A percentile compares a stretch with the other conserved stretches of the same genome.
Evolutionary conservation across 2,888 invertebrate species (phyloP).

Genomic region (Hartigia nigra): DNA sequence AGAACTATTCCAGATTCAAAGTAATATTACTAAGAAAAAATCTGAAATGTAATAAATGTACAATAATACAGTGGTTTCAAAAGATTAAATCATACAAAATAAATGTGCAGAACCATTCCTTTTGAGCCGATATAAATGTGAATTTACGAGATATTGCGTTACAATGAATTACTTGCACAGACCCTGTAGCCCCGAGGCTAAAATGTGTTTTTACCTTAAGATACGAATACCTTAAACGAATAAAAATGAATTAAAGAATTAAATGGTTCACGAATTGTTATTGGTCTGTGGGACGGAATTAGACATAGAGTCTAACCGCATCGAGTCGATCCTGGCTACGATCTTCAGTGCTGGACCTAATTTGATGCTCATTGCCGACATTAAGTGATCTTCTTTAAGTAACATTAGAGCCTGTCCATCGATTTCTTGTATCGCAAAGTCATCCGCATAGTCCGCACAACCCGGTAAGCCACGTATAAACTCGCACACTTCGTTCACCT

Average conservation of each 20-base stretch:
- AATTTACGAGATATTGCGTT: not conserved
- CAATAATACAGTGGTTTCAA: too few relatives aligned
- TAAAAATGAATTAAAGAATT: slow-evolving; percentile 6
- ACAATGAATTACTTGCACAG: slow-evolving; percentile 43
- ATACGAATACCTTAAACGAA: not conserved
- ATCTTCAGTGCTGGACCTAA: slow-evolving; percentile 96
- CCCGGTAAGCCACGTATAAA: slow-evolving; percentile 91
- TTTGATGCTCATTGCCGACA: slow-evolving; percentile 95
- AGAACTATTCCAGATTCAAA: too few relatives aligned
- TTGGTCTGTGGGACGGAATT: slow-evolving; percentile 48
- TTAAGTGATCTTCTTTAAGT: slow-evolving; percentile 93
- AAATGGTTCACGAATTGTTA: slow-evolving; percentile 33
- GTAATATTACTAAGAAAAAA: too few relatives aligned
- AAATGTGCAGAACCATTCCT: not conserved
- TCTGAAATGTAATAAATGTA: too few relatives aligned
- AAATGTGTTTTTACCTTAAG: slow-evolving; percentile 1
- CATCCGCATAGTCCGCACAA: slow-evolving; percentile 92
- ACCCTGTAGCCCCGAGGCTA: slow-evolving; percentile 45
- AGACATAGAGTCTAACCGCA: slow-evolving; percentile 72
- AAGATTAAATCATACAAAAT: not conserved
- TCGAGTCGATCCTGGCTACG: slow-evolving; percentile 89
- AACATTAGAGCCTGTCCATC: slow-evolving; percentile 95
- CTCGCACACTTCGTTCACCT: slow-evolving; percentile 89
- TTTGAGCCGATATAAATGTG: not conserved
- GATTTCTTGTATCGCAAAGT: slow-evolving; percentile 94